These are phyloP conservation scores for Acanthopleura granulata DNA, from an alignment of 2,888 invertebrate genomes.

Conservation along the genomic window DNA sequence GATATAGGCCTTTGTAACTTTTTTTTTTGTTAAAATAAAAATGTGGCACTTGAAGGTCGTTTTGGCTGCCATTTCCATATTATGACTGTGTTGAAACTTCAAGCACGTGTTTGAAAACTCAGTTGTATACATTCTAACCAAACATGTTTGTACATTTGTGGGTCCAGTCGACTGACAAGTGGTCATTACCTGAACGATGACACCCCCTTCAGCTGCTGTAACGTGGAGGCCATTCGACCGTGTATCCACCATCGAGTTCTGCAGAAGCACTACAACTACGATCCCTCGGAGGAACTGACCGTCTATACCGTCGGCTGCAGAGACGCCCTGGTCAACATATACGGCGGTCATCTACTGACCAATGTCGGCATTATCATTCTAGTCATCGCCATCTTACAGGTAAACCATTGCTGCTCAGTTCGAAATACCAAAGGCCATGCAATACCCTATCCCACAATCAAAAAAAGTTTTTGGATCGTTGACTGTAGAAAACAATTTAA, in stretches of 20 bases:
- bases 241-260: slow-evolving; percentile 39
- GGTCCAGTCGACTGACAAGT: not conserved
- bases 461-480: too few species aligned
- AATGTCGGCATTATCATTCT: slow-evolving; percentile 21
- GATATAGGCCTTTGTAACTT: too few species aligned
- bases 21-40: too few species aligned
- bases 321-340: slow-evolving; percentile 17
- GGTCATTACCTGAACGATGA: slow-evolving; percentile 30
- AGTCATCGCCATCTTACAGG: slow-evolving; percentile 16
- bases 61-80: too few species aligned
- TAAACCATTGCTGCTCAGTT: not conserved
- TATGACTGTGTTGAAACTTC: too few species aligned
- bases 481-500: too few species aligned
- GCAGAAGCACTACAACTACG: slow-evolving; percentile 39
- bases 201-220: slow-evolving; percentile 43
- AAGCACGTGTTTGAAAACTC: too few species aligned
- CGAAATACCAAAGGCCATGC: too few species aligned
- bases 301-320: slow-evolving; percentile 18
- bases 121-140: too few species aligned
- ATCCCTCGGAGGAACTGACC: slow-evolving; percentile 19
- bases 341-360: slow-evolving; percentile 8
- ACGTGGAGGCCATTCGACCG: slow-evolving; percentile 29
- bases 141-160: not conserved
- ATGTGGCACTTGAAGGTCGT: too few species aligned
- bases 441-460: too few species aligned